Evolutionary conservation across 92 coral and sea anemone species (phyloP).

Genomic region (Desmophyllum pertusum): DNA sequence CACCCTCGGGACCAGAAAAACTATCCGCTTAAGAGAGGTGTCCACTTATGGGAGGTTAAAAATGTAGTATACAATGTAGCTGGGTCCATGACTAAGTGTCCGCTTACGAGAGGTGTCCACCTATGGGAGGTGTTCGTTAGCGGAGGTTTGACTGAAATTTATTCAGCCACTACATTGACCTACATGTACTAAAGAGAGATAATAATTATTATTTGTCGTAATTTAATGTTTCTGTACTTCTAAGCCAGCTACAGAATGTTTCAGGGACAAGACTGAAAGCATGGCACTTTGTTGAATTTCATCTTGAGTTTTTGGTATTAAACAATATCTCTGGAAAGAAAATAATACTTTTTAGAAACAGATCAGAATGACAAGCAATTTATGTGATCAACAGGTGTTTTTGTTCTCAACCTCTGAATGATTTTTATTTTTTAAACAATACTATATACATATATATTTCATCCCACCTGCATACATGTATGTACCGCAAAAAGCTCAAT

Average conservation of each 20-base stretch:
- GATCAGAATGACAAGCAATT: not conserved
- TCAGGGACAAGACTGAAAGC: not conserved
- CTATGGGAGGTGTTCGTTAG: too few relatives aligned
- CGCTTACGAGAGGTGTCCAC: too few relatives aligned
- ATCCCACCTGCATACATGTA: not conserved
- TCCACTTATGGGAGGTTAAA: too few relatives aligned
- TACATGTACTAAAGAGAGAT: not conserved
- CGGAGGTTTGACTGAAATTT: not conserved
- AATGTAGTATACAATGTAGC: too few relatives aligned
- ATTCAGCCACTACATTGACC: not conserved
- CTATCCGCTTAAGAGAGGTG: too few relatives aligned
- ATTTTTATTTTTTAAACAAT: not conserved
- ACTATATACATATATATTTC: not conserved
- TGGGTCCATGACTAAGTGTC: too few relatives aligned
- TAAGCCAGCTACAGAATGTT: not conserved
- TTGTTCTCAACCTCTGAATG: not conserved
- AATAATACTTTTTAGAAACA: not conserved
- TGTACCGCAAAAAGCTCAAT: not conserved
- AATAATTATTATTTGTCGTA: not conserved
- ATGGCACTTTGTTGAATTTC: not conserved
- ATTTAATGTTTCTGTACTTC: not conserved
- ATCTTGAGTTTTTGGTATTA: not conserved
- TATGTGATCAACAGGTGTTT: constrained; percentile 28
- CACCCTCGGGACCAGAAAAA: too few relatives aligned
- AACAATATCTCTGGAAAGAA: not conserved